phyloP scores from a whole-genome alignment of 1,140 invertebrate genomes.

The Brachionus manjavacas region DNA sequence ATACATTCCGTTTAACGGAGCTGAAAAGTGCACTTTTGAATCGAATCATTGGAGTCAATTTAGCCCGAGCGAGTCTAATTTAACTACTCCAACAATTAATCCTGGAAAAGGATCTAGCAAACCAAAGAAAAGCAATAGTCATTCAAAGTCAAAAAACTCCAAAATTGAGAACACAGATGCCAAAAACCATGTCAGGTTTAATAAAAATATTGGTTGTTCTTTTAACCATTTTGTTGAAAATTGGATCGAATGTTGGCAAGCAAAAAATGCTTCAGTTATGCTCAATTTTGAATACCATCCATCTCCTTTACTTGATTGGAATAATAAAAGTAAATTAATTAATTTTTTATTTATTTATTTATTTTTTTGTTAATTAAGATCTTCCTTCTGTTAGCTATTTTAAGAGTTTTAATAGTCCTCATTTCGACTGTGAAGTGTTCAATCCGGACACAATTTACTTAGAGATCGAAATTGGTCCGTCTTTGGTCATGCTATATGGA shows the following conservation, averaged over 20 bases:
- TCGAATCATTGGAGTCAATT: constrained; percentile 39
- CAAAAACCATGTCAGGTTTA: constrained; percentile 21
- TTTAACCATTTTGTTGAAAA: constrained; percentile 8
- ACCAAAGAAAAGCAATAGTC: not conserved
- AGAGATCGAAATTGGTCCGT: constrained; percentile 36
- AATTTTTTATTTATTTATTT: not conserved
- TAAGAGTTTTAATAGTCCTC: constrained; percentile 20
- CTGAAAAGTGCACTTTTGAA: not conserved
- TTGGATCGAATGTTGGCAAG: constrained; percentile 42
- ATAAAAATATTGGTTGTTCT: not conserved
- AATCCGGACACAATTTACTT: constrained; percentile 33
- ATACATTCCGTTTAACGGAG: constrained; percentile 12
- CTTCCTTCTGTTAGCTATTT: not conserved
- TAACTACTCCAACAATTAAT: not conserved
- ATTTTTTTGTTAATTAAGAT: not conserved
- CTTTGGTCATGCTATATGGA: constrained; percentile 12
- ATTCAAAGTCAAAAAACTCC: not conserved
- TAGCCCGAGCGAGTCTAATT: not conserved
- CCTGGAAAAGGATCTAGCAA: not conserved
- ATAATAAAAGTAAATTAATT: constrained; percentile 4
- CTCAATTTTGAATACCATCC: constrained; percentile 40
- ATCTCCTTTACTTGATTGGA: constrained; percentile 37
- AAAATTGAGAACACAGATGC: not conserved
- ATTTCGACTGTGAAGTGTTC: constrained; percentile 39
- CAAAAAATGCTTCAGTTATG: constrained; percentile 17